Evolutionary conservation across 2,888 invertebrate genomes (phyloP).

Genomic region (Nomada ruficornis): DNA sequence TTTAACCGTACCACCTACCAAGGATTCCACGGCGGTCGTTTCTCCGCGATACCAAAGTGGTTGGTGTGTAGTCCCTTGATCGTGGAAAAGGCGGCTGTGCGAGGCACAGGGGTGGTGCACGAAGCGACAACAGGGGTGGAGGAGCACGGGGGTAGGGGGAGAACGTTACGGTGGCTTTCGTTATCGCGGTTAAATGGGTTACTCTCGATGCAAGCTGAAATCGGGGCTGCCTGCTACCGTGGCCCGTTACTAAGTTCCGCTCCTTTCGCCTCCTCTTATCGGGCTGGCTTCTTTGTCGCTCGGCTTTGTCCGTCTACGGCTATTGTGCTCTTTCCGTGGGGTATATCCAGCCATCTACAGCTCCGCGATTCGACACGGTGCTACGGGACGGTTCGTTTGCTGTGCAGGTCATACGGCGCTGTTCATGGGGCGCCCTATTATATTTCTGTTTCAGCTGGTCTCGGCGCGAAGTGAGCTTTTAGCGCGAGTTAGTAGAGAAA

Average conservation of each 20-base stretch:
- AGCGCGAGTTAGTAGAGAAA: slow-evolving; percentile 16
- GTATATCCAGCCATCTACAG: slow-evolving; percentile 54
- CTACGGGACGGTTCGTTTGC: slow-evolving; percentile 48
- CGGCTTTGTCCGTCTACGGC: slow-evolving; percentile 64
- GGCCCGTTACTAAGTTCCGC: slow-evolving; percentile 54
- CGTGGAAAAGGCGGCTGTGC: no score
- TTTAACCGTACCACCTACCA: not conserved
- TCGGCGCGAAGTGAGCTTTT: slow-evolving; percentile 42
- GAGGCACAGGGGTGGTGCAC: not conserved
- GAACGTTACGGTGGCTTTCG: slow-evolving; percentile 52
- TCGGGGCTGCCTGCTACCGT: slow-evolving; percentile 41
- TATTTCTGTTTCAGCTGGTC: slow-evolving; percentile 49
- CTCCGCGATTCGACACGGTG: slow-evolving; percentile 39
- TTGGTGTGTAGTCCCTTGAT: no score
- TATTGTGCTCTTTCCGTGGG: slow-evolving; percentile 63
- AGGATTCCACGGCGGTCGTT: slow-evolving; percentile 7
- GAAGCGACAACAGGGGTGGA: not conserved
- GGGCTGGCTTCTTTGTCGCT: slow-evolving; percentile 68
- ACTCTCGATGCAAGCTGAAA: slow-evolving; percentile 65
- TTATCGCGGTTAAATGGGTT: slow-evolving; percentile 72
- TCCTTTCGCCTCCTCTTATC: slow-evolving; percentile 64
- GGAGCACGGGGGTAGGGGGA: not conserved
- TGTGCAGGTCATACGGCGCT: slow-evolving; percentile 29
- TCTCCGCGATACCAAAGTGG: slow-evolving; percentile 14
- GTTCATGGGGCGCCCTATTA: slow-evolving; percentile 20